These are phyloP conservation scores for Sminthurinus aureus DNA, from an alignment of 2,888 invertebrate species.

Conservation along the genomic window DNA sequence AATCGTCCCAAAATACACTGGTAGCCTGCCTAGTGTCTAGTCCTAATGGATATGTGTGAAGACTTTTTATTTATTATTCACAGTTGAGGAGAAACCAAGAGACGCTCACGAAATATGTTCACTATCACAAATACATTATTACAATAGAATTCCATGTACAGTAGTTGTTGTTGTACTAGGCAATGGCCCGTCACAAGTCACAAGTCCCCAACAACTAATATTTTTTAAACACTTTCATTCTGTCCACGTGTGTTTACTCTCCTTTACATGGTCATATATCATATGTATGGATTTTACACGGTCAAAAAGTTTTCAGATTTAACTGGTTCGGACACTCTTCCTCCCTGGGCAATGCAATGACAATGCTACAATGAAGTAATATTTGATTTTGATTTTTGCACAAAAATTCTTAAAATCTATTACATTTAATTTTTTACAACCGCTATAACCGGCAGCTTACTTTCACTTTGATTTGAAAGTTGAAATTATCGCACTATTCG, in stretches of 20 bases:
- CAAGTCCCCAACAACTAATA: neutral
- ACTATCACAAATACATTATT: too few species aligned
- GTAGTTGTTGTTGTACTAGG: too few species aligned
- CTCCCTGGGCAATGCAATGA: neutral
- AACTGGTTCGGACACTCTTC: neutral
- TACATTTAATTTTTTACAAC: neutral
- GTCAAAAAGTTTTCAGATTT: neutral
- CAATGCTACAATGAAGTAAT: too few species aligned
- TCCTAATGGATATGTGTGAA: too few species aligned
- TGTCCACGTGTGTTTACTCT: constrained; percentile 10
- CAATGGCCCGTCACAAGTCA: too few species aligned
- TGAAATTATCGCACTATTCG: neutral
- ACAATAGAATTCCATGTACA: too few species aligned
- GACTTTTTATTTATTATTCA: neutral
- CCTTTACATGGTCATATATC: neutral
- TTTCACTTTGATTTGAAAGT: neutral
- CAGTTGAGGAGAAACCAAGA: neutral
- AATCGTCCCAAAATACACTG: neutral
- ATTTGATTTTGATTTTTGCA: neutral
- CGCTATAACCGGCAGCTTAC: neutral
- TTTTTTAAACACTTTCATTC: neutral
- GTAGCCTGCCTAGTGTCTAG: neutral
- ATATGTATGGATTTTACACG: neutral
- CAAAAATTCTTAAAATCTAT: neutral
- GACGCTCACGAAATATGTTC: neutral